These are phyloP conservation scores for Lasioglossum malachurum DNA, from an alignment of 2,888 invertebrate species.

Conservation along the genomic window DNA sequence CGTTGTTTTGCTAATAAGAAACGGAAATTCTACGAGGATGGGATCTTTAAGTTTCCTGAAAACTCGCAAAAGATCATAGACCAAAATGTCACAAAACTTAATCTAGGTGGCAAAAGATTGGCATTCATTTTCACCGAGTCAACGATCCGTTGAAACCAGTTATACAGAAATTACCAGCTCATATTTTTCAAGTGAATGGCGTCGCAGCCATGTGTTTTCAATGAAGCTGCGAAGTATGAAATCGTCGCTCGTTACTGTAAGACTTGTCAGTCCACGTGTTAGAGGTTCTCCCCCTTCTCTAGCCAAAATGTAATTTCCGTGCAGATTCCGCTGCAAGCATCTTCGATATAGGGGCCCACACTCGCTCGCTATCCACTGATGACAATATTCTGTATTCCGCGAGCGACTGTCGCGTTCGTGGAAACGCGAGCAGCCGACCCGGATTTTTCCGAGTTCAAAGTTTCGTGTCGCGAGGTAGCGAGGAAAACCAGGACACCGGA, in stretches of 20 bases:
- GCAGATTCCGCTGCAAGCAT: background rate
- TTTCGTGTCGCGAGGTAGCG: conserved; percentile 13
- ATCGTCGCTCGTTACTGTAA: background rate
- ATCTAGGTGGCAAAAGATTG: too few relatives aligned
- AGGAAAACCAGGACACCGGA: conserved; percentile 23
- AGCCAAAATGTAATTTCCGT: background rate
- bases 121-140: background rate
- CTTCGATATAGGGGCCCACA: background rate
- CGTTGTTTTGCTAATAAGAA: too few relatives aligned
- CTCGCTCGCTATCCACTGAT: background rate
- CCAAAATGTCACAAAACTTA: too few relatives aligned
- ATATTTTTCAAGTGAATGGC: too few relatives aligned
- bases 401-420: background rate
- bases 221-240: background rate
- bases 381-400: conserved; percentile 20
- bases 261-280: background rate
- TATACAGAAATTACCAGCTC: too few relatives aligned
- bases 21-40: too few relatives aligned
- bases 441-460: conserved; percentile 22
- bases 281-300: background rate
- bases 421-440: conserved; percentile 25
- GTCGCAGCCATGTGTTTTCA: background rate
- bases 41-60: too few relatives aligned
- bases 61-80: too few relatives aligned
- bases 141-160: background rate